Base-by-base conservation (phyloP, 2,797 vertebrate species). In the Macropus fuliginosus region DNA sequence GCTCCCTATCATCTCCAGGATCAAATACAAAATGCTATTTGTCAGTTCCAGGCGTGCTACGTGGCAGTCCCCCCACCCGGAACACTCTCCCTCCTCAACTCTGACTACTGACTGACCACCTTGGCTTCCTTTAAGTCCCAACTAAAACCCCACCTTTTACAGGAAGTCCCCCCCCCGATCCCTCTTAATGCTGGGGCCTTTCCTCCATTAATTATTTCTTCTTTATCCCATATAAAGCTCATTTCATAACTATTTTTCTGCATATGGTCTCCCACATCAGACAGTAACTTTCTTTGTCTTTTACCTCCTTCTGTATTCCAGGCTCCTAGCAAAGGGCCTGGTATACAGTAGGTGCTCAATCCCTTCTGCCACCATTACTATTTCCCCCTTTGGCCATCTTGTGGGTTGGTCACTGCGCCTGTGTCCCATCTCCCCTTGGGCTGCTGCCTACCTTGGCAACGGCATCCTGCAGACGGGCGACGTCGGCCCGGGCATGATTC, bases 381-480 rank as follows among this genome's bases (percentile, higher is more conserved):
- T n/a, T 34, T 66, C 14, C 6, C 34, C 31, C 34, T 66, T 18
- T n/a, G 34, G 14, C 1, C 62, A 66, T 5, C 62, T n/a, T 34
- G n/a, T 1, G 4, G 34, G 31, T 66, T 34, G 14, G 31, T 13
- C 31, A 12, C 31, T 4, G 29, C 4, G 59, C 31, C 59, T 27
- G 12, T 14, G 34, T 18, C 62, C n/a, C 16, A 0, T 40, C n/a
- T 24, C 74, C 3, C 21, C 3, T 27, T 0, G 9, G 40, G 40
- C 8, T 27, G 18, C 18, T 18, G 16, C 74, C 40, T 96, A 99
- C 99, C 99, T 99, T 99, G 93, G 98, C 99, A 92, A 99, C 98
- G 90, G 99, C 97, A 95, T 99, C 99, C 94, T 99, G 99, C 96
- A 99, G 96, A 16, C 99, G 98, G 40, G 98, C 98, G 95, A 99